phyloP scores from a whole-genome alignment of 2,888 invertebrate genomes.

The Spilosoma lubricipeda region DNA sequence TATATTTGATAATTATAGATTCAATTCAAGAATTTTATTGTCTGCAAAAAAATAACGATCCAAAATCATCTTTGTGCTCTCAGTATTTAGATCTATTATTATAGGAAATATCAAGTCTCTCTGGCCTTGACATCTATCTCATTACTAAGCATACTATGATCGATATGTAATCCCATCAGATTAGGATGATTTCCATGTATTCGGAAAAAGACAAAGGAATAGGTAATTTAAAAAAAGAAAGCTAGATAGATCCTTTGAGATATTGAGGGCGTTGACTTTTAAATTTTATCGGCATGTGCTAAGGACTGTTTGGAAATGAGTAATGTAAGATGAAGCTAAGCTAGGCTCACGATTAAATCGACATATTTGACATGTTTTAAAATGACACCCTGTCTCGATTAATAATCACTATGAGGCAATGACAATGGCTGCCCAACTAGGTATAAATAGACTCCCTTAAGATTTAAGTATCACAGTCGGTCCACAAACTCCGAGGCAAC shows the following conservation, averaged over 20 bases:
- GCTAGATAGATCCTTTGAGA: conserved; percentile 7
- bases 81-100: not conserved
- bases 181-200: not conserved
- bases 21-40: not conserved
- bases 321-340: conserved; percentile 1
- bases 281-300: not conserved
- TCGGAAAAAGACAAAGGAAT: conserved; percentile 28
- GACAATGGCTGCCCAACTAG: not conserved
- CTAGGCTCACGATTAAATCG: conserved; percentile 1
- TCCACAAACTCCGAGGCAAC: not conserved
- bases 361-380: conserved; percentile 7
- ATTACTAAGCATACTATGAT: conserved; percentile 17
- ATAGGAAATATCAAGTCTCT: not conserved
- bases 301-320: not conserved
- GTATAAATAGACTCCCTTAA: conserved; percentile 4
- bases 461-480: conserved; percentile 3
- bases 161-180: conserved; percentile 7
- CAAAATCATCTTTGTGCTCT: not conserved
- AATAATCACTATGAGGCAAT: not conserved
- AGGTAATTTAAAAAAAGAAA: conserved; percentile 7
- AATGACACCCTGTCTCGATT: not conserved
- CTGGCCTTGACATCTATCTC: conserved; percentile 1
- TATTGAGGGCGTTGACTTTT: conserved; percentile 11
- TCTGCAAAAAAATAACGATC: not conserved
- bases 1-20: not conserved